These are phyloP conservation scores for Enteromius radiatus DNA, from an alignment of 2,797 vertebrate genomes.

Conservation along the genomic window DNA sequence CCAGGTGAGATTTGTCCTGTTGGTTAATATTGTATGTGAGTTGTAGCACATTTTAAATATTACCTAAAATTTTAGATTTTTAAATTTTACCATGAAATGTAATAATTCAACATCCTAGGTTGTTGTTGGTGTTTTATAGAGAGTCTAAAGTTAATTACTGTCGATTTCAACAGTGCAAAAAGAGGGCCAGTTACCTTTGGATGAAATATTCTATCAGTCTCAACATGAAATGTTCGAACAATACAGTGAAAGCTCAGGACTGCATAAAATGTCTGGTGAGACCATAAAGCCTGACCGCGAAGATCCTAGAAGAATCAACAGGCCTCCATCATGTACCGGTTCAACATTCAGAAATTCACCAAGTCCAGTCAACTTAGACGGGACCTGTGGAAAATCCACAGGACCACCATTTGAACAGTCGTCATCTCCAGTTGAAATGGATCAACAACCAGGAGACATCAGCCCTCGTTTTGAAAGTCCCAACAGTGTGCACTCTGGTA, in stretches of 20 bases:
- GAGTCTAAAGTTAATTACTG: not conserved
- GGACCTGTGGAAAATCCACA: constrained; percentile 72
- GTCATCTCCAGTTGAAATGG: constrained; percentile 67
- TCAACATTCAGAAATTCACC: constrained; percentile 69
- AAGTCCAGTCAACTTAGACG: constrained; percentile 71
- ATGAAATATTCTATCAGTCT: constrained; percentile 74
- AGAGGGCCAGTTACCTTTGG: constrained; percentile 77
- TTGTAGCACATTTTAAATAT: constrained; percentile 42
- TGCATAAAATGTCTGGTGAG: constrained; percentile 73
- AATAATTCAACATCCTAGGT: not conserved
- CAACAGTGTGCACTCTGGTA: constrained; percentile 78
- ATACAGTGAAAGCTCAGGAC: constrained; percentile 72
- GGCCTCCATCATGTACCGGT: constrained; percentile 69
- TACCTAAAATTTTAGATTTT: not conserved
- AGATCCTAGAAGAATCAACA: constrained; percentile 79
- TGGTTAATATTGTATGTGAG: constrained; percentile 71
- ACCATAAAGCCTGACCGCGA: constrained; percentile 55
- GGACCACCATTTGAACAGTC: constrained; percentile 83
- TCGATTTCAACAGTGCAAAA: constrained; percentile 69
- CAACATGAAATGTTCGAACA: constrained; percentile 78
- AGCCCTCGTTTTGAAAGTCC: constrained; percentile 82
- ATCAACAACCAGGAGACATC: constrained; percentile 69
- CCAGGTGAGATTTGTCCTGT: constrained; percentile 74
- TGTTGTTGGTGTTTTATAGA: not conserved
- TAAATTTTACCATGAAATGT: not conserved